Evolutionary conservation across 2,888 invertebrate species (phyloP), one percentile per base, ranked within the genome.

Genomic region (Lithophane leautieri): DNA sequence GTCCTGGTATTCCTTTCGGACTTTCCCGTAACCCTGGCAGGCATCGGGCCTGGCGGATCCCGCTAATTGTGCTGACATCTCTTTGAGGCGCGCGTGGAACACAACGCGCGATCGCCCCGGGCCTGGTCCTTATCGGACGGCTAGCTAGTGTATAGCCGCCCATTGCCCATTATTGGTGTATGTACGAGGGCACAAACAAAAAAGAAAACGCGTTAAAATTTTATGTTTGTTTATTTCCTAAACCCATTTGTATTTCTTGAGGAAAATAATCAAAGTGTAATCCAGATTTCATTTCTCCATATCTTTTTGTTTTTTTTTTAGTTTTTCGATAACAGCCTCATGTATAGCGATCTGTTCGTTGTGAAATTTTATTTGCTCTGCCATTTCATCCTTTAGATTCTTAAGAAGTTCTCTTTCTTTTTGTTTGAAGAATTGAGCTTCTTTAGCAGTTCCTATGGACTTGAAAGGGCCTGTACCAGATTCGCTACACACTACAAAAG

Each of bases 261-360:
- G 34, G 44, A 65, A 75, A 44, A 44, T 22, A 40, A 76, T 22
- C 16, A 2, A 34, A n/a, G 11, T 58, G 14, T n/a, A 19, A 28
- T 52, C 19, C n/a, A 40, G 12, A 63, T 25, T 40, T 63, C n/a
- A 34, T 25, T 63, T 14, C 2, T 16, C 0, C 0, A 62, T 25
- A 4, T 62, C n/a, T 25, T n/a, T 2, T 25, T 68, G 50, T 12
- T 79, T 73, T 34, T 28, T 6, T 34, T 54, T 81, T 0, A 81
- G 58, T 1, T 65, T 75, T 14, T 58, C 9, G 56, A 81, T 34
- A n/a, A n/a, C 54, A 8, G 25, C 7, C 22, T 52, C 2, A 19
- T 78, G 70, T 44, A 58, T n/a, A 12, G 4, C 25, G 19, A 76
- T 74, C 63, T 79, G 62, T 68, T 67, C 22, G 54, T 80, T 44